phyloP scores from a whole-genome alignment of 2,797 vertebrate genomes.

The Setipinna tenuifilis region DNA sequence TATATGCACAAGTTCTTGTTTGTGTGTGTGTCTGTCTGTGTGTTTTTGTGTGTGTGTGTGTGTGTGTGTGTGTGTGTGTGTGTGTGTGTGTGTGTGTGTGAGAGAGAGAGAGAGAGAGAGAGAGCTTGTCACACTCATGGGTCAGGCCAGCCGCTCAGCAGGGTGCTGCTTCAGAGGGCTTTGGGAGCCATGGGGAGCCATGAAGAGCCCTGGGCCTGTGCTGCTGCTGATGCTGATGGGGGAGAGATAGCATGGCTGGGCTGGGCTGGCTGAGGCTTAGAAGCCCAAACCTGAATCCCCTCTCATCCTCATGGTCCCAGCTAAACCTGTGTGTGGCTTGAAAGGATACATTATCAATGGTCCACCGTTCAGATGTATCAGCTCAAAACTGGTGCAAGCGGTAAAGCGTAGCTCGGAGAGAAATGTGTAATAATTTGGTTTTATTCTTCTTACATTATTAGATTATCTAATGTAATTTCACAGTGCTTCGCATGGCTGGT shows the following conservation, averaged over 20 bases:
- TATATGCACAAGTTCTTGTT: too few relatives aligned
- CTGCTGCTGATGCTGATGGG: neutral
- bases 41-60: too few relatives aligned
- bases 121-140: neutral
- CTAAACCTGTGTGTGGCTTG: neutral
- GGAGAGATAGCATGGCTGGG: neutral
- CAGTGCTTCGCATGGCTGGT: slow-evolving; percentile 1
- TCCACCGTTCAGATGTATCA: neutral
- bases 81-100: neutral
- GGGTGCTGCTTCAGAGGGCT: neutral
- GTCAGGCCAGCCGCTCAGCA: neutral
- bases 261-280: neutral
- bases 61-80: too few relatives aligned
- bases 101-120: neutral
- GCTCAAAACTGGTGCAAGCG: neutral
- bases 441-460: slow-evolving; percentile 9
- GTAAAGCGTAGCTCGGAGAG: neutral
- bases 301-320: neutral
- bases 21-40: too few relatives aligned
- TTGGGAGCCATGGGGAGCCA: too few relatives aligned
- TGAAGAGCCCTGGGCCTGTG: too few relatives aligned
- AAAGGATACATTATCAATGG: neutral
- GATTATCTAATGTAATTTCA: slow-evolving; percentile 19
- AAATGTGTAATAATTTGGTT: slow-evolving; percentile 4
- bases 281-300: neutral